These are phyloP conservation scores for Nothura maculosa DNA, from an alignment of 2,797 vertebrate species.

Conservation along the genomic window DNA sequence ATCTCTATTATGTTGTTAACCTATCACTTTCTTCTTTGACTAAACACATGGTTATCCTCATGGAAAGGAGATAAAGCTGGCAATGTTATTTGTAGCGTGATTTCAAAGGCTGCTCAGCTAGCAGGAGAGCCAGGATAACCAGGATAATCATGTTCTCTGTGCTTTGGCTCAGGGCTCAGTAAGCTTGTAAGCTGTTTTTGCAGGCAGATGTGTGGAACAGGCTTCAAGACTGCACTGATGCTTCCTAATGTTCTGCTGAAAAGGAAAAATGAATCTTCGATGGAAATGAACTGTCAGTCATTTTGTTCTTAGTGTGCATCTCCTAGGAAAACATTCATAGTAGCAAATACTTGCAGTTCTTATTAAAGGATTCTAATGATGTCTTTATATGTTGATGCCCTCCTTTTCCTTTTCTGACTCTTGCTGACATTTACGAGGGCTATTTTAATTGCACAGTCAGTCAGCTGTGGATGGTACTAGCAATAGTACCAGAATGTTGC, in stretches of 20 bases:
- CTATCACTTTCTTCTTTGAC: not conserved
- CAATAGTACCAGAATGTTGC: not conserved
- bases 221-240: not conserved
- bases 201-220: not conserved
- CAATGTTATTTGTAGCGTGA: not conserved
- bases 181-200: not conserved
- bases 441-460: not conserved
- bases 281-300: not conserved
- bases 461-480: not conserved
- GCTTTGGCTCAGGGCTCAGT: not conserved
- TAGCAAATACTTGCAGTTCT: not conserved
- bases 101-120: not conserved
- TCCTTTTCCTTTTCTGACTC: not conserved
- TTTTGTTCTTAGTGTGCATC: not conserved
- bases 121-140: not conserved
- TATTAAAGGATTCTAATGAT: not conserved
- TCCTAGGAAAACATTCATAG: not conserved
- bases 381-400: rapidly evolving
- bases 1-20: not conserved
- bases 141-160: not conserved
- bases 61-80: not conserved
- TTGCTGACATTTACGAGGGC: not conserved
- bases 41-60: not conserved
- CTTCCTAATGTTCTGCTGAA: not conserved
- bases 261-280: not conserved